Conservation (phyloP, 64 coral and sea anemone genomes). For the Montipora sp. region DNA sequence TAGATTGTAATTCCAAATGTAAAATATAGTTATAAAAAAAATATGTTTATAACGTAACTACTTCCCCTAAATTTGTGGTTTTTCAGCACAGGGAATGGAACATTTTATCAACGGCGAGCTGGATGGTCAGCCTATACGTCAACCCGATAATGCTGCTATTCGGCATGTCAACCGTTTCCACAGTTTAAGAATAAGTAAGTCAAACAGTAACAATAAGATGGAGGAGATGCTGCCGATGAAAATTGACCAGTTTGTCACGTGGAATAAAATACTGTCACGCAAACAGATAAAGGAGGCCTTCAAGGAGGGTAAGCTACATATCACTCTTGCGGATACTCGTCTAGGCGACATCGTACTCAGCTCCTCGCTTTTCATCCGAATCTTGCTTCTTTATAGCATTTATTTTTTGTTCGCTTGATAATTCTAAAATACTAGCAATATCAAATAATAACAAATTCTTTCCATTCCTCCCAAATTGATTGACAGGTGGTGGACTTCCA, state of each 20-base stretch:
- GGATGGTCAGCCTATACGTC: background rate
- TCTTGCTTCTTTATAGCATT: no score
- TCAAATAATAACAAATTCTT: no score
- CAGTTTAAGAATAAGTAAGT: slow-evolving; percentile 20
- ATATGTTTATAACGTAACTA: background rate
- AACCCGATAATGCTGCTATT: background rate
- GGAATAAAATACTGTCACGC: background rate
- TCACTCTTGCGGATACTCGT: background rate
- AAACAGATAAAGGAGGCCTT: background rate
- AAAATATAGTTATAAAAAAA: no score
- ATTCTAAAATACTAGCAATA: no score
- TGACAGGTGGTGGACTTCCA: slow-evolving; percentile 11
- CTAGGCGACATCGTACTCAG: background rate
- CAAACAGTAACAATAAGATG: slow-evolving; percentile 18
- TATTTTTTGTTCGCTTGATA: no score
- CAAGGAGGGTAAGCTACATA: slow-evolving; percentile 1
- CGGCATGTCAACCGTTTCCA: background rate
- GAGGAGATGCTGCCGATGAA: slow-evolving; percentile 38
- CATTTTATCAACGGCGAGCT: slow-evolving; percentile 7
- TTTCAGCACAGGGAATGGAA: background rate
- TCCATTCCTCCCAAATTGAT: background rate
- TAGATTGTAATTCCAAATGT: no score
- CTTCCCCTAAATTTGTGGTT: background rate
- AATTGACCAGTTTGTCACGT: slow-evolving; percentile 37
- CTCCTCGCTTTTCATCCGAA: background rate